These are phyloP conservation scores for Cranoglanis bouderius DNA, from an alignment of 2,113 vertebrate genomes.

Conservation along the genomic window DNA sequence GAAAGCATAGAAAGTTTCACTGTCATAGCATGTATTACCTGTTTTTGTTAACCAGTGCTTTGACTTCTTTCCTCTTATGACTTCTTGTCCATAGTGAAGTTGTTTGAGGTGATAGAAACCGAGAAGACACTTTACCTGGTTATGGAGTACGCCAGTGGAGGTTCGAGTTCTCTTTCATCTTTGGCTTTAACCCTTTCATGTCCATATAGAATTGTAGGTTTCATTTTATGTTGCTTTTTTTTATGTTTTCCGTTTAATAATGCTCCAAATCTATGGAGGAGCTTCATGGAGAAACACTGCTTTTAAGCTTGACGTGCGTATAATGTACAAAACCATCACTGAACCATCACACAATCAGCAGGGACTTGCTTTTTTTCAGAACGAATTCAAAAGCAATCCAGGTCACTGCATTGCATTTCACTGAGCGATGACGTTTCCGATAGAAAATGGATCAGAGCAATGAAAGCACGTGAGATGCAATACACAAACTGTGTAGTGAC, in stretches of 20 bases:
- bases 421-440: neutral
- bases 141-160: constrained; percentile 84
- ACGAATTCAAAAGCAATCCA: neutral
- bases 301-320: neutral
- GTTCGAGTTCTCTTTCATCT: constrained; percentile 59
- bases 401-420: neutral
- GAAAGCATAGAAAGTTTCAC: neutral
- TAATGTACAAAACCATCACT: neutral
- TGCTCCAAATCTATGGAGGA: neutral
- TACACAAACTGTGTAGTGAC: neutral
- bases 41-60: neutral
- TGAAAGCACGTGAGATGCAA: neutral
- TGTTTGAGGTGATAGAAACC: constrained; percentile 84
- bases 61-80: neutral
- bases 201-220: neutral
- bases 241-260: neutral
- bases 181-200: neutral
- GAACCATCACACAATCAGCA: neutral
- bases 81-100: constrained; percentile 58
- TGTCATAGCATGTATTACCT: neutral
- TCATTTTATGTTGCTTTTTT: neutral
- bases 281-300: neutral
- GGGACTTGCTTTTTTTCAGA: neutral
- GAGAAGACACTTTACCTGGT: constrained; percentile 82
- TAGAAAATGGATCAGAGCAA: neutral